Evolutionary conservation across 2,888 invertebrate genomes (phyloP).

Genomic region (Strigamia crassipes): DNA sequence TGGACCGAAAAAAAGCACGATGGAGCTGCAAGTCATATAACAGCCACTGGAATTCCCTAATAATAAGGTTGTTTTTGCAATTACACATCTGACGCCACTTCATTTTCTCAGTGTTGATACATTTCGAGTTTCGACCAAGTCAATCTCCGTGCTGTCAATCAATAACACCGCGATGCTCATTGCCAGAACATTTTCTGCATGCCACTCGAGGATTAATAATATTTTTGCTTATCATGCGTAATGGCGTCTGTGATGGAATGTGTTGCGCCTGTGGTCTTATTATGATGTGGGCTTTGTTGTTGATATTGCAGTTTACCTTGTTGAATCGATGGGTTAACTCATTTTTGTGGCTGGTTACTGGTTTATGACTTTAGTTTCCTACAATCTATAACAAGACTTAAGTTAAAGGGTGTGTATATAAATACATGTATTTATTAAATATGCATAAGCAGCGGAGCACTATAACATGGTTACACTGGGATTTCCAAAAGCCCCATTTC

Average conservation of each 20-base stretch:
- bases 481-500: no score
- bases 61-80: constrained; percentile 12
- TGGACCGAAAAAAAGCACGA: constrained; percentile 5
- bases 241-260: constrained; percentile 18
- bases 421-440: neutral
- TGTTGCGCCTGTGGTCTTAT: constrained; percentile 31
- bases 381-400: neutral
- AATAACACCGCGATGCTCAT: neutral
- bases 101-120: constrained; percentile 1
- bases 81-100: constrained; percentile 27
- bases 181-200: neutral
- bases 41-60: neutral
- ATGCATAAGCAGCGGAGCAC: no score
- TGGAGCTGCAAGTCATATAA: constrained; percentile 20
- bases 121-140: neutral
- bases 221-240: neutral
- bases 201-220: constrained; percentile 23
- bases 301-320: constrained; percentile 35
- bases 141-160: constrained; percentile 2
- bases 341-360: constrained; percentile 4
- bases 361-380: constrained; percentile 24
- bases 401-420: neutral
- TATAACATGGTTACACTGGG: no score
- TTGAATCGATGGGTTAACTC: constrained; percentile 2
- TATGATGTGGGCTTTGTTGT: constrained; percentile 20